Conservation (phyloP, 1,140 invertebrate genomes). For the Drosophila punjabiensis region DNA sequence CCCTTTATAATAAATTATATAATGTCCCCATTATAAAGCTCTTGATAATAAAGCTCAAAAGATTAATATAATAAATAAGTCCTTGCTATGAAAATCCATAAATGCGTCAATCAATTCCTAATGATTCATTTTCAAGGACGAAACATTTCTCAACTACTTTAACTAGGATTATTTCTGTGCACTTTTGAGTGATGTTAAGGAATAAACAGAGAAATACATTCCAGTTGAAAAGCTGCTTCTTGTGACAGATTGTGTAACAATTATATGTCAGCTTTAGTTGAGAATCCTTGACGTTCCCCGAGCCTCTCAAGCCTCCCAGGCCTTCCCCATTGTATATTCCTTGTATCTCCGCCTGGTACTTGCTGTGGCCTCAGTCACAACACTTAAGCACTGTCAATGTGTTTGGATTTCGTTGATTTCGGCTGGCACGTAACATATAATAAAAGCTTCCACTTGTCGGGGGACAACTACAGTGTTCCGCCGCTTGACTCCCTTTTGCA, state of each 20-base stretch:
- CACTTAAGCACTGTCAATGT: conserved; percentile 68
- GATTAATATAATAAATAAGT: neutral
- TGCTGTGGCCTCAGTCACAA: conserved; percentile 33
- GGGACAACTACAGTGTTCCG: conserved; percentile 34
- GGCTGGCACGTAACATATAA: conserved; percentile 44
- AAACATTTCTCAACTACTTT: neutral
- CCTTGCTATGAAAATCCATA: neutral
- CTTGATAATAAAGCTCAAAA: neutral
- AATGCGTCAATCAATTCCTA: neutral
- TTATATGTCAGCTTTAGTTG: conserved; percentile 4
- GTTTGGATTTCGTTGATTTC: conserved; percentile 71
- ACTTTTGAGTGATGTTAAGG: no score
- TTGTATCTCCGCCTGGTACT: conserved; percentile 7
- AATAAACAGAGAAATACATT: neutral
- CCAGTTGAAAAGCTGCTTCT: neutral
- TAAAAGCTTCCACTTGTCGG: conserved; percentile 7
- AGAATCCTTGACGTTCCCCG: neutral
- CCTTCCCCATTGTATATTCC: neutral
- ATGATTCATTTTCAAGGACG: neutral
- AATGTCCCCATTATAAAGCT: neutral
- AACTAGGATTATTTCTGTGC: neutral
- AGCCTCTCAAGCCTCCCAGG: neutral
- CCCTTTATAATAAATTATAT: neutral
- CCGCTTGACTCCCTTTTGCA: conserved; percentile 67
- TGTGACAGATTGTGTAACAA: conserved; percentile 2